Evolutionary conservation across 2,113 vertebrate species (phyloP), one percentile per base, ranked within the genome.

Genomic region (Tringa solitaria): DNA sequence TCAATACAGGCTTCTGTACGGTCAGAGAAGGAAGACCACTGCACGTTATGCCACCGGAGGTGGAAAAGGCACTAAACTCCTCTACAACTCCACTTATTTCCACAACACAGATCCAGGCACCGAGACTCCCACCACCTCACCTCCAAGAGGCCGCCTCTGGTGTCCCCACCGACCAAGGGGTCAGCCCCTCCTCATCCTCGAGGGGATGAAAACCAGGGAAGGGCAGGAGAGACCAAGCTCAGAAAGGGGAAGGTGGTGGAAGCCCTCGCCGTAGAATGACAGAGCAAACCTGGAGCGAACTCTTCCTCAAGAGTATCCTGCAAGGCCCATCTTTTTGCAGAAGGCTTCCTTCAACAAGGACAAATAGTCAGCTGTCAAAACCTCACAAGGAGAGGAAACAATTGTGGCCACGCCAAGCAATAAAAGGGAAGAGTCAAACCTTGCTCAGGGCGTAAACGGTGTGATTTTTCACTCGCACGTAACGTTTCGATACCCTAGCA

Each of bases 1-100:
- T 46, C 69, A 20, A 8, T 0, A 18, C 17, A 39, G 77, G 68
- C 26, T 70, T 12, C 68, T 51, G 84, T 4, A 19, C 0, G 39
- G 43, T 5, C 32, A n/a, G 77, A 60, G 80, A 54, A 68, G 63
- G 53, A 56, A 46, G 75, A 76, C 2, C 21, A n/a, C 23, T 4
- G 65, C 43, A 10, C 3, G 0, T 4, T 2, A 20, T 67, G 24
- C 8, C n/a, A 8, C 1, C 0, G 8, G 22, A 27, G 39, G n/a
- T 4, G 12, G 27, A 13, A 48, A 53, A 51, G 50, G 69, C 50
- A 35, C 30, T 0, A 6, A n/a, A 21, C 8, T 15, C 21, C 68
- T 33, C 65, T 17, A 37, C 10, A 16, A 1, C 35, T 10, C n/a
- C 14, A 30, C 30, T 22, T 17, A 8, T 9, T 64, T 27, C 35